A percentile compares a stretch with the other conserved stretches of the same genome.
These are phyloP conservation scores for Puma concolor DNA, from an alignment of 2,113 vertebrate species.

Conservation along the genomic window DNA sequence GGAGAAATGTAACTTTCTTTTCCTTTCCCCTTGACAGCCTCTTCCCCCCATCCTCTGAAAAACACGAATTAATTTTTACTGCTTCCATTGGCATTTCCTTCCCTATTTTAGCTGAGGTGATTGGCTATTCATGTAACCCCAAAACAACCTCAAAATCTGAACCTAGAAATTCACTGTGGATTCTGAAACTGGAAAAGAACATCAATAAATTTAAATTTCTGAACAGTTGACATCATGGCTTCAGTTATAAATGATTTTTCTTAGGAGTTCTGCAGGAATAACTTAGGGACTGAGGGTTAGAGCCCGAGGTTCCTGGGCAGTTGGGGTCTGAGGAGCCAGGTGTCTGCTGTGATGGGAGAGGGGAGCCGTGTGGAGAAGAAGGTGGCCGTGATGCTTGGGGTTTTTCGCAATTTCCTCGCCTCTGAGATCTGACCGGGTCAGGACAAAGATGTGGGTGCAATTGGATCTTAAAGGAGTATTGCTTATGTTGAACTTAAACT, in stretches of 20 bases:
- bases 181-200: conserved; percentile 15
- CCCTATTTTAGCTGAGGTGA: neutral
- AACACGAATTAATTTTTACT: neutral
- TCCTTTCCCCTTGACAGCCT: neutral
- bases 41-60: neutral
- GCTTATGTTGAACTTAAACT: neutral
- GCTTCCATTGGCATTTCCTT: neutral
- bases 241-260: neutral
- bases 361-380: neutral
- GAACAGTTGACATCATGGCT: neutral
- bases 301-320: neutral
- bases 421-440: neutral
- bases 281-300: neutral
- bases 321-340: neutral
- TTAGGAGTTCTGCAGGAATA: neutral
- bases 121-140: neutral
- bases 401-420: neutral
- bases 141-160: neutral
- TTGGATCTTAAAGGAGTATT: neutral
- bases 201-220: neutral
- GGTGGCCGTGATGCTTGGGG: neutral
- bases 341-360: neutral
- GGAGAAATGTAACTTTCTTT: neutral
- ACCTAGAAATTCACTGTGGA: neutral
- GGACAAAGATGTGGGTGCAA: neutral